Conservation (phyloP, 2,888 invertebrate genomes). For the Microctonus brassicae region DNA sequence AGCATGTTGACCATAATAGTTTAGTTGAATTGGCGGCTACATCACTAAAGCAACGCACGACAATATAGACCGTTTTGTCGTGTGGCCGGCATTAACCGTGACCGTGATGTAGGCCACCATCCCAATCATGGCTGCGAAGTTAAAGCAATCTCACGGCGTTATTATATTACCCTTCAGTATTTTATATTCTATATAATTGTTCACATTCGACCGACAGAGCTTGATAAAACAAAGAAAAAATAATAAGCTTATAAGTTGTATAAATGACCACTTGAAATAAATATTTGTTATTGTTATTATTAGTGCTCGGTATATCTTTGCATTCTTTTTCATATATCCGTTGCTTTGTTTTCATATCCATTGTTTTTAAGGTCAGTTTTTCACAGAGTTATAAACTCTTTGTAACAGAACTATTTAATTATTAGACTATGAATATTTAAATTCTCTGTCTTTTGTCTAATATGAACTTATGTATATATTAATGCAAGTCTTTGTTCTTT, state of each 20-base stretch:
- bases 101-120: slow-evolving; percentile 67
- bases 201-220: neutral
- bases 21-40: neutral
- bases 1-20: slow-evolving; percentile 10
- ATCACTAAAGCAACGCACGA: slow-evolving; percentile 3
- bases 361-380: neutral
- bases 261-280: neutral
- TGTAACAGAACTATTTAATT: neutral
- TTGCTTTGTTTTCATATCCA: neutral
- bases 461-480: neutral
- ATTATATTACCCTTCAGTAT: neutral
- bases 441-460: neutral
- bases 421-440: neutral
- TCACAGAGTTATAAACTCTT: neutral
- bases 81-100: slow-evolving; percentile 59
- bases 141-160: slow-evolving; percentile 20
- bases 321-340: no score
- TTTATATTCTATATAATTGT: neutral
- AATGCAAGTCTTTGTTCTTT: slow-evolving; percentile 10
- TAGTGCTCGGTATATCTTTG: neutral
- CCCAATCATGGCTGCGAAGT: slow-evolving; percentile 59
- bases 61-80: neutral
- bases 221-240: slow-evolving; percentile 8
- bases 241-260: neutral
- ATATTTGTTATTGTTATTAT: neutral